Conservation (phyloP, 1,140 invertebrate genomes). For the Lordiphosa stackelbergi region DNA sequence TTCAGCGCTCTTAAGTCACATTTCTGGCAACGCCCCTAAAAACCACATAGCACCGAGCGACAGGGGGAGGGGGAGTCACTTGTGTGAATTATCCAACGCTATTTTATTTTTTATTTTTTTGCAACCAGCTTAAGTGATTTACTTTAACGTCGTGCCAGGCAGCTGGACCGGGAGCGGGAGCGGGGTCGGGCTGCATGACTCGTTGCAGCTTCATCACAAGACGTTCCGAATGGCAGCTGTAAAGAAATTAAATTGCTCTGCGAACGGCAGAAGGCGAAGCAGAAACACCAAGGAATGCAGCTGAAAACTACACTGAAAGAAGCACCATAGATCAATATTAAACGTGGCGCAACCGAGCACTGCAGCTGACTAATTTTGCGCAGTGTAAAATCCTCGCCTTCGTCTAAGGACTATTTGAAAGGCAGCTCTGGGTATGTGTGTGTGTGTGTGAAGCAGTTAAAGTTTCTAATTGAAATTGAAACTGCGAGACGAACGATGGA, state of each 20-base stretch:
- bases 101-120: conserved; percentile 25
- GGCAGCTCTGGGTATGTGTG: conserved; percentile 11
- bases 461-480: conserved; percentile 74
- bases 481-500: conserved; percentile 18
- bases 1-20: conserved; percentile 55
- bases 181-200: conserved; percentile 1
- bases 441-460: conserved; percentile 41
- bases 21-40: conserved; percentile 3
- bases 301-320: conserved; percentile 10
- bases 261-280: conserved; percentile 1
- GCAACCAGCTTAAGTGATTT: conserved; percentile 67
- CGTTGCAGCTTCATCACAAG: conserved; percentile 53
- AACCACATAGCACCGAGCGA: conserved; percentile 5
- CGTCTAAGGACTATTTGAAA: too few species aligned
- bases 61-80: background rate
- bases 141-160: conserved; percentile 36
- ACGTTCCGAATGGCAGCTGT: conserved; percentile 58
- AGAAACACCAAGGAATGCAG: conserved; percentile 11
- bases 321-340: conserved; percentile 8
- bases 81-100: conserved; percentile 41
- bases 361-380: conserved; percentile 9
- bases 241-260: conserved; percentile 65
- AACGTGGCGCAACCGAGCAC: background rate
- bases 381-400: conserved; percentile 8
- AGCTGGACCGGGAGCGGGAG: background rate